Evolutionary conservation across 2,113 vertebrate species (phyloP), one percentile per base, ranked within the genome.

Genomic region (Procavia capensis): DNA sequence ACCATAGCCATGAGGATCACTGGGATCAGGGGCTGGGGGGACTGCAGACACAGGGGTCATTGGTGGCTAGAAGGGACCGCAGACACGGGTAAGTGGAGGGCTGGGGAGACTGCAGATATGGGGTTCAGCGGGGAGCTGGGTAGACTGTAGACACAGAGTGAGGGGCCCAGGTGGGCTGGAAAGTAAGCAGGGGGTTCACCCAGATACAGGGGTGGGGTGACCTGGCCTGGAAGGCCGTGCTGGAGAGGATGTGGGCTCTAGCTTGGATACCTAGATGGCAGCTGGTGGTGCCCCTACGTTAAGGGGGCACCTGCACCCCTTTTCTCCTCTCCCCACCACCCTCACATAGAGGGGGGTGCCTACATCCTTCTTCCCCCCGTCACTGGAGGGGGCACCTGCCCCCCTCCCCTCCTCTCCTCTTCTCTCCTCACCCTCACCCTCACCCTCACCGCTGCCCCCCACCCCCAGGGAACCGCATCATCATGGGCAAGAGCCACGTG

Each of bases 401-500:
- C 22, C 3, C 11, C 7, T 45, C 76, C 63, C 10, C 5, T 17
- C n/a, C n/a, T n/a, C n/a, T n/a, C n/a, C n/a, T n/a, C n/a, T n/a
- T n/a, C n/a, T n/a, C n/a, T n/a, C n/a, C n/a, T n/a, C n/a, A n/a
- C 63, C 41, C 13, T 1, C 20, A 3, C 29, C 9, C 22, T 25
- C 29, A 1, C 3, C 19, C 19, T 25, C 2, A 1, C 9, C 96
- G 76, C 57, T 11, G 1, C 4, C 0, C 1, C 43, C 54, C 9
- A 7, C 39, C n/a, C n/a, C 59, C 95, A 99, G 99, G 99, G 86
- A 99, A 99, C 88, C 99, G 99, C 81, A 99, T 99, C 97, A 99
- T 99, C 98, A 99, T 99, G 99, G 99, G 99, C 0, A 99, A 99
- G 98, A 99, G 99, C 98, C 99, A 99, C 0, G 99, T 99, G 43